Base-by-base conservation (phyloP, 2,888 invertebrate genomes). In the Nesidiocoris tenuis region DNA sequence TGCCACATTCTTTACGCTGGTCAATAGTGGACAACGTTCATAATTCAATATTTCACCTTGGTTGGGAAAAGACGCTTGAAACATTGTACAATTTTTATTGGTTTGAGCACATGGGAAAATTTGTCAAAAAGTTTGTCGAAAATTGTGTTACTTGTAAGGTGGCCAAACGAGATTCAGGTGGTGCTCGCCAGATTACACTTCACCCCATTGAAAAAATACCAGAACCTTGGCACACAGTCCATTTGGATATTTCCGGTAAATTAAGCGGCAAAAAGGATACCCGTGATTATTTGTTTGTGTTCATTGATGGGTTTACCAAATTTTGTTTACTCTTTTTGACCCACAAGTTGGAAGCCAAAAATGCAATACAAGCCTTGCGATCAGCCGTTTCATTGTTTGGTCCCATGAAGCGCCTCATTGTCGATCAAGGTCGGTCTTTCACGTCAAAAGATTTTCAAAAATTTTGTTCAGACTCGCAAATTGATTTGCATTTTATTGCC, bases 191-290 rank as follows among this genome's bases (percentile, higher is more conserved):
- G 68, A 80, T 78, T n/a, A 79, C 80, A 59, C 22, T 83, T 1
- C 82, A 83, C 59, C 81, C 82, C 0, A 82, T 82, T n/a, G 82
- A 82, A 0, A 83, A 82, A 74, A 61, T 77, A 1, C 57, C 70
- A 2, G 78, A 78, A n/a, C 80, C 80, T 12, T 82, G 81, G 80
- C 82, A 82, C 63, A 82, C 81, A 0, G 18, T 82, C 7, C 82
- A 82, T 63, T 79, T 82, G 0, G 82, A 82, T 66, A 76, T 78
- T 0, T 75, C 78, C 1, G 80, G 81, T 5, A 81, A 80, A 75
- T 74, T 82, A 0, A 81, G 80, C 56, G 80, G 81, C 3, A 82
- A 81, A 59, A 81, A 63, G 19, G 77, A 80, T 61, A 21, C 17
- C 1, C 81, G 81, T 55, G 81, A 81, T 75, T 81, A 82, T 65